Evolutionary conservation across 2,888 invertebrate species (phyloP).

Genomic region (Strigamia crassipes): DNA sequence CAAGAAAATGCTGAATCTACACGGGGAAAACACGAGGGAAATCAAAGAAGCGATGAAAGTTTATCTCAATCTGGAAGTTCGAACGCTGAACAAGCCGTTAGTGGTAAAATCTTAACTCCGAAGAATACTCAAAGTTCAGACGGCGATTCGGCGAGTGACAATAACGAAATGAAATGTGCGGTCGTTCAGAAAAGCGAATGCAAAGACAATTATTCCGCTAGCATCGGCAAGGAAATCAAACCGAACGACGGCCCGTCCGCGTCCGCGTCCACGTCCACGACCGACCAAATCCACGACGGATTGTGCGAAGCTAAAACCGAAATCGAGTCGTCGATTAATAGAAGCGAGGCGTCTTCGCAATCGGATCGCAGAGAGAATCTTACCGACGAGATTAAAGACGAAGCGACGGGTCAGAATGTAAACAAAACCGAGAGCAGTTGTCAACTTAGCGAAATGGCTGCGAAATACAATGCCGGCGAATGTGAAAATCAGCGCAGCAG

Average conservation of each 20-base stretch:
- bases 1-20: not conserved
- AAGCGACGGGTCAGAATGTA: not conserved
- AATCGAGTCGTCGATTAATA: not conserved
- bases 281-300: too few relatives aligned
- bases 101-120: not conserved
- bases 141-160: not conserved
- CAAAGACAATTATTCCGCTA: not conserved
- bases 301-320: not conserved
- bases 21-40: not conserved
- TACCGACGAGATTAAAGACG: not conserved
- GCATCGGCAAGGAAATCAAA: not conserved
- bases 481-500: not conserved
- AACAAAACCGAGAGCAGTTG: not conserved
- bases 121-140: not conserved
- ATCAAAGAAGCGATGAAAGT: not conserved
- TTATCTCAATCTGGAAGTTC: not conserved
- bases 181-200: not conserved
- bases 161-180: not conserved
- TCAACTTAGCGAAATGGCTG: not conserved
- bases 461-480: too few relatives aligned
- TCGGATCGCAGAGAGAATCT: not conserved
- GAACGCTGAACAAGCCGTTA: not conserved
- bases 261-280: too few relatives aligned
- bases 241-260: too few relatives aligned
- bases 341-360: not conserved